Evolutionary conservation across 1,140 invertebrate genomes (phyloP).

Genomic region (Rhizoglyphus robini): DNA sequence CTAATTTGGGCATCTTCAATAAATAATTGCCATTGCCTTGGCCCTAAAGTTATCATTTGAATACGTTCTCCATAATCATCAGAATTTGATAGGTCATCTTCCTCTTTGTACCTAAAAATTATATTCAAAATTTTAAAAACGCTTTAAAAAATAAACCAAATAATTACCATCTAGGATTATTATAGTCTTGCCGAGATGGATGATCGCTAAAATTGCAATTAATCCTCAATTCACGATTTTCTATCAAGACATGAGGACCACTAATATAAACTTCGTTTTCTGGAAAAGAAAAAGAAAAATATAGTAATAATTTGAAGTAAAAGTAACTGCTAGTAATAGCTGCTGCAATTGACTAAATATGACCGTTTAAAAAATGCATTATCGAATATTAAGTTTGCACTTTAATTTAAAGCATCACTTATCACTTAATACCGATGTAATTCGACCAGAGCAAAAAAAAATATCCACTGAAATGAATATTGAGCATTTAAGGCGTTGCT

Average conservation of each 20-base stretch:
- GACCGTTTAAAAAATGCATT: too few species aligned
- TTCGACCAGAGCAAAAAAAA: too few species aligned
- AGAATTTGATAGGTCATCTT: not conserved
- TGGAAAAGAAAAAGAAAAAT: not conserved
- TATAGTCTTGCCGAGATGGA: not conserved
- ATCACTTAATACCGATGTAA: too few species aligned
- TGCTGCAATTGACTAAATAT: too few species aligned
- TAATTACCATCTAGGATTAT: not conserved
- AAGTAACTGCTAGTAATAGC: too few species aligned
- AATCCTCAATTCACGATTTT: conserved; percentile 1
- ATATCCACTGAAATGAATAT: too few species aligned
- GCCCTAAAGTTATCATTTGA: not conserved
- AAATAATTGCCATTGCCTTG: not conserved
- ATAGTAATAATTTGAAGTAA: too few species aligned
- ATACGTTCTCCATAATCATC: not conserved
- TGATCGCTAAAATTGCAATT: not conserved
- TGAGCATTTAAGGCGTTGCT: too few species aligned
- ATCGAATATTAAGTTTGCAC: too few species aligned
- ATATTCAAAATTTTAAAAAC: not conserved
- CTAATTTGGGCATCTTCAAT: conserved; percentile 20
- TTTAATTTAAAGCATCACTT: too few species aligned
- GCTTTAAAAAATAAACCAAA: not conserved
- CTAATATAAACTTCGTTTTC: not conserved
- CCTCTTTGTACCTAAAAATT: conserved; percentile 13
- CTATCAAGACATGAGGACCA: not conserved